Evolutionary conservation across 2,113 vertebrate genomes (phyloP).

Genomic region (Trichomycterus rosablanca): DNA sequence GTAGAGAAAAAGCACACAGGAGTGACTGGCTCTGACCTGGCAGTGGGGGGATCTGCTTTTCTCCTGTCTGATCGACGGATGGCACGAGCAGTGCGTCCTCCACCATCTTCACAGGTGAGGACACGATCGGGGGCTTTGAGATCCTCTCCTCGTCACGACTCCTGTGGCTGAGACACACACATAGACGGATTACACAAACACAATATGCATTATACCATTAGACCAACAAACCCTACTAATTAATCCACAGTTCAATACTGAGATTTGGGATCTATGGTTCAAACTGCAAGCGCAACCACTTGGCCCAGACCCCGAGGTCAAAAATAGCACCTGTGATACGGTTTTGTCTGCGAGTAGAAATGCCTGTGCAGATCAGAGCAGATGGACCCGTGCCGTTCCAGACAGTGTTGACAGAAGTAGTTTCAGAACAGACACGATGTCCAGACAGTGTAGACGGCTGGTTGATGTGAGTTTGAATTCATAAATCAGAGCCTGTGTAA

Average conservation of each 20-base stretch:
- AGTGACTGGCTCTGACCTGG: slow-evolving; percentile 79
- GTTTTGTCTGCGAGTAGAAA: background rate
- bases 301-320: background rate
- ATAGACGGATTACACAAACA: background rate
- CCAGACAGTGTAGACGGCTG: background rate
- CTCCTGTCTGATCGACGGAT: slow-evolving; percentile 73
- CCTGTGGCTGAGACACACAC: slow-evolving; percentile 73
- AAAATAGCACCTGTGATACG: background rate
- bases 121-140: slow-evolving; percentile 77
- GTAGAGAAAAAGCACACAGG: too few species aligned
- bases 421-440: background rate
- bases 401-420: slow-evolving; percentile 1
- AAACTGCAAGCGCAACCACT: too few species aligned
- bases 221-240: too few species aligned
- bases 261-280: too few species aligned
- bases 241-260: too few species aligned
- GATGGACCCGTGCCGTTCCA: background rate
- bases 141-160: slow-evolving; percentile 86
- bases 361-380: background rate
- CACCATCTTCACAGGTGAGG: slow-evolving; percentile 79
- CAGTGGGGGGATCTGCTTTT: slow-evolving; percentile 82
- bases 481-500: too few species aligned
- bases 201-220: too few species aligned
- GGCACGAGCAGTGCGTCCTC: slow-evolving; percentile 73
- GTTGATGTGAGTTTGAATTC: background rate